Conservation (phyloP, 2,113 vertebrate species). For the Coptodon bakossiorum region DNA sequence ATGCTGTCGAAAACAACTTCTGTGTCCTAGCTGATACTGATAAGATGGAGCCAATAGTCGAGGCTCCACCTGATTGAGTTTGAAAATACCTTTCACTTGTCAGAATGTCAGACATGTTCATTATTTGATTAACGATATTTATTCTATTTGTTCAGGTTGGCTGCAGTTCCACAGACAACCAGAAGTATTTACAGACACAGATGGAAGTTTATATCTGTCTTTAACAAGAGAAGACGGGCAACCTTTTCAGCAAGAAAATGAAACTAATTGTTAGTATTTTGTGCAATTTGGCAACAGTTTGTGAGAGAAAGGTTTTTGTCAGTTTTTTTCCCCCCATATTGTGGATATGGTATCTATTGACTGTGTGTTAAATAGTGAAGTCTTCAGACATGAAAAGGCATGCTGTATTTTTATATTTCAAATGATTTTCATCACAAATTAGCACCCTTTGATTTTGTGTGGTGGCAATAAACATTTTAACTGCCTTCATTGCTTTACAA, state of each 20-base stretch:
- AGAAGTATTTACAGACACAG: background rate
- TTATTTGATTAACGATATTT: background rate
- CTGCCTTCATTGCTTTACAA: fast-evolving
- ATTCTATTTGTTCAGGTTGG: constrained; percentile 4
- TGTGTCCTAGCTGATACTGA: background rate
- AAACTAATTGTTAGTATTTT: constrained; percentile 58
- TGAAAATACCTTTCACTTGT: background rate
- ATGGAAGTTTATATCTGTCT: constrained; percentile 17
- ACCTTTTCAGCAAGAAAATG: constrained; percentile 38
- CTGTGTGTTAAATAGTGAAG: background rate
- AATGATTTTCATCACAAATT: background rate
- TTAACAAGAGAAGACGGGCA: constrained; percentile 39
- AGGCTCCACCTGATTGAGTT: background rate
- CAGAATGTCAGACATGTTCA: background rate
- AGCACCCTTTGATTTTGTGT: background rate
- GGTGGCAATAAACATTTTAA: background rate
- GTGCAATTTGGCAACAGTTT: background rate
- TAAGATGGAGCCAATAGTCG: background rate
- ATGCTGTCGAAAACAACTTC: background rate
- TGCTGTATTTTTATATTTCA: background rate
- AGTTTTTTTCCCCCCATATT: background rate
- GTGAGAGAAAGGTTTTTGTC: background rate
- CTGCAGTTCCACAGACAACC: constrained; percentile 5
- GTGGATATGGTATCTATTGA: background rate
- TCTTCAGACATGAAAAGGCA: background rate